Base-by-base conservation (phyloP, 2,113 vertebrate species). In the Peromyscus californicus region DNA sequence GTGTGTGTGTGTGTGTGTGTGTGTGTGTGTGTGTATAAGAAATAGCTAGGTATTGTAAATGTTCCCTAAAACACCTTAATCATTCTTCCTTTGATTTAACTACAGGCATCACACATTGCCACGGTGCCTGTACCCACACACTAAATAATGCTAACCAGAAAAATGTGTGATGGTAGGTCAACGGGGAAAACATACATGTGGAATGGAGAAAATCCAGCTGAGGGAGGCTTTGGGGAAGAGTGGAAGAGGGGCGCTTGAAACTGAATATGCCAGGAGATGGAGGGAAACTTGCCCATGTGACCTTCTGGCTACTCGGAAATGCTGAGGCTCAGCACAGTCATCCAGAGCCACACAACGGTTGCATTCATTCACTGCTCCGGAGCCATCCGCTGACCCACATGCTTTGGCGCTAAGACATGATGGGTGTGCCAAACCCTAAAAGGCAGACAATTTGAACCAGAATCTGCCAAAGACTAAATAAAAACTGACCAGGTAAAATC, bases 401-500 rank as follows among this genome's bases (percentile, higher is more conserved):
- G 29, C 57, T 78, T 74, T 85, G 95, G 93, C 16, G 2, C n/a
- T 9, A 61, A 80, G 24, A 63, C 5, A 2, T 21, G 26, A n/a
- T 0, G 3, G 9, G 24, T 22, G 7, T 42, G 92, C 89, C 93
- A 93, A 10, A 42, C 96, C n/a, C 88, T 70, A 36, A 80, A 85
- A 89, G 16, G 51, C 7, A 26, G 69, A 90, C 69, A 63, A 67
- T 61, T 83, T 11, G 84, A 96, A 91, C 85, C 31, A 61, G 61
- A 83, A 76, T 94, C 67, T 6, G 0, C 51, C 16, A 9, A 39
- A 93, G 80, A 95, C 90, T 89, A 94, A 89, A 75, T 51, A 79
- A 63, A 96, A 91, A 75, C 54, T 36, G 29, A 91, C 72, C 61
- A 80, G 92, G 92, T 93, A 95, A 91, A 96, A 89, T 67, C 75